A percentile compares a stretch with the other conserved stretches of the same genome.
phyloP scores from a whole-genome alignment of 37 sponge, comb jelly and placozoan genomes.

The Chondrosia reniformis region DNA sequence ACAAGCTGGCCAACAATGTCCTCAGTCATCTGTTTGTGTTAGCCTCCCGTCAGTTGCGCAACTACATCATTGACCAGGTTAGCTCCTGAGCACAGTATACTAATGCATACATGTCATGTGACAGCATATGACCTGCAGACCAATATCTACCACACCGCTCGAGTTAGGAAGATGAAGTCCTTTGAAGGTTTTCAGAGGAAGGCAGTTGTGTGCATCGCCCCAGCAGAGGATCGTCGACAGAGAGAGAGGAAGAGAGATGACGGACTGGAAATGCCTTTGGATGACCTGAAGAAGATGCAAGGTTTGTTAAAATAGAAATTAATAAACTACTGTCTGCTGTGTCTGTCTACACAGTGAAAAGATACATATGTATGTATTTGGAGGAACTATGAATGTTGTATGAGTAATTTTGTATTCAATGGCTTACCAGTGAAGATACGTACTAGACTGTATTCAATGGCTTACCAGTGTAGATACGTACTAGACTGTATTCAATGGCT shows the following conservation, averaged over 20 bases:
- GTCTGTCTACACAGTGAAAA: too few relatives aligned
- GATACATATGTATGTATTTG: too few relatives aligned
- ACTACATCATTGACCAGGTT: constrained; percentile 93
- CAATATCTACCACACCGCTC: constrained; percentile 76
- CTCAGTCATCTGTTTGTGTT: constrained; percentile 67
- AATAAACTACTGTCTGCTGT: not conserved
- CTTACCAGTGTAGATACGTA: too few relatives aligned
- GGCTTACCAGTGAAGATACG: too few relatives aligned
- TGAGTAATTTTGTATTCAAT: too few relatives aligned
- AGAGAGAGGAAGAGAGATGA: not conserved
- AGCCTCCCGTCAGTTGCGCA: constrained; percentile 53
- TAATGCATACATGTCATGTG: not conserved
- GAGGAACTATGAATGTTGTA: too few relatives aligned
- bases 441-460: too few relatives aligned
- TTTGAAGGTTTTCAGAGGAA: constrained; percentile 74
- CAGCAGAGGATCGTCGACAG: not conserved
- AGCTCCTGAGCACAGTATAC: not conserved
- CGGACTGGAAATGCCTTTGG: not conserved
- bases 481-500: too few relatives aligned
- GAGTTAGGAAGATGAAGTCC: constrained; percentile 53
- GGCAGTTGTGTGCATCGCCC: constrained; percentile 28
- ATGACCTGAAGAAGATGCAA: constrained; percentile 7
- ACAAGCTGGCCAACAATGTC: constrained; percentile 65
- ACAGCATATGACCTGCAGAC: constrained; percentile 32
- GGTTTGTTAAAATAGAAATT: not conserved